Evolutionary conservation across 2,797 vertebrate species (phyloP), one percentile per base, ranked within the genome.

Genomic region (Coregonus suidteri): DNA sequence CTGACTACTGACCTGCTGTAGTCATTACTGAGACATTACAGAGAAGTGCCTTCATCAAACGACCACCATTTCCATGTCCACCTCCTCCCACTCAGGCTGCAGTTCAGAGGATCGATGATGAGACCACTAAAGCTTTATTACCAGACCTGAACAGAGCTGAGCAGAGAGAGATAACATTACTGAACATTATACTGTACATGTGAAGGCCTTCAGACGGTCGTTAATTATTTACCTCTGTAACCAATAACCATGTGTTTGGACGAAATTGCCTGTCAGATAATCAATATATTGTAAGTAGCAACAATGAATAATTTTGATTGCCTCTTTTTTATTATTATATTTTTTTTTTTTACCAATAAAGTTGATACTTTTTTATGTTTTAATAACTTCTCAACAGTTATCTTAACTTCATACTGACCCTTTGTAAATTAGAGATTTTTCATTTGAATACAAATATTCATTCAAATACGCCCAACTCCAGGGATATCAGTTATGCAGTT

Each of bases 21-120:
- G 35, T 70, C 31, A 59, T 51, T 51, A 71, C 2, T 4, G 9
- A 20, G 54, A 7, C 54, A 20, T n/a, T 2, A n/a, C 18, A 59
- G 54, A 70, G n/a, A n/a, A 77, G 75, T 74, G 47, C 71, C 70
- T 75, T 16, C 18, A n/a, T 11, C 31, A 34, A 20, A 56, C 30
- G 3, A 30, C 71, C 18, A 35, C 67, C 53, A 14, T 4, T 9
- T 64, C 59, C 20, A 30, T 65, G 7, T 66, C 64, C 30, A 47
- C 41, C 41, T 47, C 41, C 6, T 30, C 30, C 64, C 2, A 4
- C 41, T 47, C 41, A 47, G 41, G 41, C 7, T 47, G 41, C 41
- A 47, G 41, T 47, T 31, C 64, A 66, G 64, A 34, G 11, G 64
- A 31, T 66, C 30, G 11, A 66, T 25, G 14, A 15, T 59, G 11